Evolutionary conservation across 2,797 vertebrate genomes (phyloP).

Genomic region (Coracias cyanogaster): DNA sequence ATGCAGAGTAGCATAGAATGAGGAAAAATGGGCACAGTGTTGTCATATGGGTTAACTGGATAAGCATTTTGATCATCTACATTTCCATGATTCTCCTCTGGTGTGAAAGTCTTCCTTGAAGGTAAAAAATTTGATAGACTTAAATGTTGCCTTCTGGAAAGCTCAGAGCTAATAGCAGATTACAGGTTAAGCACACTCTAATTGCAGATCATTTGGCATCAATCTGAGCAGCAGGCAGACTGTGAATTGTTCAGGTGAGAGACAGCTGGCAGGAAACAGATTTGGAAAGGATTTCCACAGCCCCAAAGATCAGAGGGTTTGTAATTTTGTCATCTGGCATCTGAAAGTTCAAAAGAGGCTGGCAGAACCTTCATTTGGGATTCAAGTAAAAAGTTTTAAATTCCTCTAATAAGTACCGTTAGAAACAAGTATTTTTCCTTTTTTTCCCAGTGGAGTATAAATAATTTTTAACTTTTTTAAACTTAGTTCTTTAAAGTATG

Average conservation of each 20-base stretch:
- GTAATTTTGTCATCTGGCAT: not conserved
- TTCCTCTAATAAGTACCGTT: not conserved
- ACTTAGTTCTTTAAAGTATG: not conserved
- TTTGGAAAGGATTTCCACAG: not conserved
- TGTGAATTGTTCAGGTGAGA: not conserved
- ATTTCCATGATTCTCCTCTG: not conserved
- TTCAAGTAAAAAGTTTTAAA: not conserved
- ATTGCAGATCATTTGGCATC: not conserved
- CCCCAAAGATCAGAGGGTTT: not conserved
- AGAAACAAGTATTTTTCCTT: not conserved
- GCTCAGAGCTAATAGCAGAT: not conserved
- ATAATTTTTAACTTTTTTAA: too few relatives aligned
- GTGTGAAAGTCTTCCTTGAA: not conserved
- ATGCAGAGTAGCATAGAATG: not conserved
- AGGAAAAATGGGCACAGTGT: not conserved
- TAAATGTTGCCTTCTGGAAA: not conserved
- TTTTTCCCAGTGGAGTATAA: rapidly evolving
- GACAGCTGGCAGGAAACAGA: not conserved
- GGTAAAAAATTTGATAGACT: not conserved
- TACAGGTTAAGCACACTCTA: not conserved
- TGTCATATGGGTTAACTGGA: not conserved
- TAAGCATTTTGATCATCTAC: not conserved
- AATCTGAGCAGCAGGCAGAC: not conserved
- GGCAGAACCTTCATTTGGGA: not conserved
- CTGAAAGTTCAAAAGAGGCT: not conserved